phyloP scores from a whole-genome alignment of 1,140 invertebrate species.

The Sycobia sp. region DNA sequence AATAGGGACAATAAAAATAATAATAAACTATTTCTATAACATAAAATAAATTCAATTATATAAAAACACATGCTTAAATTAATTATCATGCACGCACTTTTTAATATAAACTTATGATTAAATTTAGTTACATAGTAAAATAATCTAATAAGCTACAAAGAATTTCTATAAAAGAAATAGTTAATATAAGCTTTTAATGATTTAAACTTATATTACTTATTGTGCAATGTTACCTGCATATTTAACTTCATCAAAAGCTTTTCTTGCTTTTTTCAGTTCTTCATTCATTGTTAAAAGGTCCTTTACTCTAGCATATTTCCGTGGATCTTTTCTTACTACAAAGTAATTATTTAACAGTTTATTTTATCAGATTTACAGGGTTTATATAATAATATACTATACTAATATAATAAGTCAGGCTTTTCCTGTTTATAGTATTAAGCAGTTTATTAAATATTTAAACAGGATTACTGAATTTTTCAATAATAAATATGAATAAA shows the following conservation, averaged over 20 bases:
- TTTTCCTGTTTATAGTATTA: too few relatives aligned
- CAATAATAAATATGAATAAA: neutral
- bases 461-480: neutral
- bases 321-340: slow-evolving; percentile 89
- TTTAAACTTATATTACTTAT: slow-evolving; percentile 30
- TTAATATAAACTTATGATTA: slow-evolving; percentile 13
- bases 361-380: neutral
- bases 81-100: slow-evolving; percentile 21
- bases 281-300: slow-evolving; percentile 99
- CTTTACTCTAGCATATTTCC: slow-evolving; percentile 98
- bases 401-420: too few relatives aligned
- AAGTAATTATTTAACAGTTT: slow-evolving; percentile 6
- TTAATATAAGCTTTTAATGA: slow-evolving; percentile 21
- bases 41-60: neutral
- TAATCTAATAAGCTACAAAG: slow-evolving; percentile 9
- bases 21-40: slow-evolving; percentile 4
- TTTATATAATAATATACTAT: neutral
- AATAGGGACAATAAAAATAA: slow-evolving; percentile 2
- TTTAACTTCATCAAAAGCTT: slow-evolving; percentile 99
- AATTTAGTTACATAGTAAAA: slow-evolving; percentile 9
- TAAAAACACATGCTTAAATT: slow-evolving; percentile 15
- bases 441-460: neutral
- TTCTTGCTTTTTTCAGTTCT: slow-evolving; percentile 97
- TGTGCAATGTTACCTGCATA: slow-evolving; percentile 69
- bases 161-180: slow-evolving; percentile 19